Base-by-base conservation (phyloP, 2,888 invertebrate species). In the Aphidius colemani region DNA sequence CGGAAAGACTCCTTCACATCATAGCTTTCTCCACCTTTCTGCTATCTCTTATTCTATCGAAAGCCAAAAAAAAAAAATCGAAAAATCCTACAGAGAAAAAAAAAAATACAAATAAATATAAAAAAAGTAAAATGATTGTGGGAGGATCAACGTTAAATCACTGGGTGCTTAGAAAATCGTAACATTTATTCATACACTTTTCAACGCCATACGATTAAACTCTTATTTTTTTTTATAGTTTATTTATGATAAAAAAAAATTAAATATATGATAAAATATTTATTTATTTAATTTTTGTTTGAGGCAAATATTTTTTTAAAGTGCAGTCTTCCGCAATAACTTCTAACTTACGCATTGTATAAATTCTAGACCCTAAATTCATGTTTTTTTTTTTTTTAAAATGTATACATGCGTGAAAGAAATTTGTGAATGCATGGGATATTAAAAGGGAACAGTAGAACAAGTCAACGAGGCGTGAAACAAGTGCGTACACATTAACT, bases 401-500 rank as follows among this genome's bases (percentile, higher is more conserved):
- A 46, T 57, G 46, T 30, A 30, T 4, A 30, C 30, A 30, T 30
- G 57, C 46, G 45, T 45, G 6, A 46, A 40, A 39, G 40, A 46
- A n/a, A 45, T 46, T 39, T 18, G 45, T 18, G 10, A 49, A 30
- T 11, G 41, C 45, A 30, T 30, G 30, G 30, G 30, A 30, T 30
- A 30, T 18, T 18, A 18, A 18, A 18, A 18, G 13, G 13, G 13
- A 18, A 30, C 30, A 50, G 60, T 40, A 56, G 60, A 60, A 56
- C 40, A 56, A 67, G 67, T 71, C 71, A 75, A 75, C 74, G 72
- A 75, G 71, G 71, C 71, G 69, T 72, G 69, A 75, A 75, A 71
- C 70, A 70, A 73, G 56, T 60, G 60, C 60, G 50, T 64, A 59
- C 56, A 30, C 30, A 30, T 30, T 30, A 30, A 30, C 5, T 30